phyloP scores from a whole-genome alignment of 2,797 vertebrate species.

The Scolopax rusticola region DNA sequence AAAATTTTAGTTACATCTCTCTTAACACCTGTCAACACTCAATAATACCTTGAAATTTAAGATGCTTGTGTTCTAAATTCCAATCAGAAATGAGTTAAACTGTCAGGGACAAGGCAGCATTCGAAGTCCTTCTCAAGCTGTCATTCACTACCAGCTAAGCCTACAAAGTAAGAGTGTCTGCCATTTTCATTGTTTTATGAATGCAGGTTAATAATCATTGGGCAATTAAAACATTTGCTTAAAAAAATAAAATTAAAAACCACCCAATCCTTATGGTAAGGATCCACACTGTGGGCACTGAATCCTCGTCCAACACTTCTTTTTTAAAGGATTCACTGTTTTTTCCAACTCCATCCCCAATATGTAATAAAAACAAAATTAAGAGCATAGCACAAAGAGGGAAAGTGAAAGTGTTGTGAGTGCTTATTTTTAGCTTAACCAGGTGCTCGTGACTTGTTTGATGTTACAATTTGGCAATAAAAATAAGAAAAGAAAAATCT shows the following conservation, averaged over 20 bases:
- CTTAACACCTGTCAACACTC: background rate
- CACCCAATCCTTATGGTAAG: background rate
- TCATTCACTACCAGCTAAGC: background rate
- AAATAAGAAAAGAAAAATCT: background rate
- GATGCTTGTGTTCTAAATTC: background rate
- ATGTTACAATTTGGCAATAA: background rate
- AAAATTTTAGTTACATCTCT: background rate
- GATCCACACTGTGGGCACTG: background rate
- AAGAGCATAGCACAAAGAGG: background rate
- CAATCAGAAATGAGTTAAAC: background rate
- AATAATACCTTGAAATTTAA: background rate
- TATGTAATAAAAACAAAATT: background rate
- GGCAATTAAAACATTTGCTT: background rate
- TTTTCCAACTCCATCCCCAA: background rate
- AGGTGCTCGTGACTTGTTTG: background rate
- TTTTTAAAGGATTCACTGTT: background rate
- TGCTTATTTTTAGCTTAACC: background rate
- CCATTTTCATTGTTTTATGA: background rate
- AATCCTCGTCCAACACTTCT: background rate
- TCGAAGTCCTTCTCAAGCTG: background rate
- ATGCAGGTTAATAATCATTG: background rate
- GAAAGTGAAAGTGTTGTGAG: background rate
- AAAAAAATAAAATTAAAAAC: background rate
- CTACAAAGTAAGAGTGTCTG: background rate
- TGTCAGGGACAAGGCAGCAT: background rate